phyloP scores from a whole-genome alignment of 1,140 invertebrate species.

The Babylonia areolata region DNA sequence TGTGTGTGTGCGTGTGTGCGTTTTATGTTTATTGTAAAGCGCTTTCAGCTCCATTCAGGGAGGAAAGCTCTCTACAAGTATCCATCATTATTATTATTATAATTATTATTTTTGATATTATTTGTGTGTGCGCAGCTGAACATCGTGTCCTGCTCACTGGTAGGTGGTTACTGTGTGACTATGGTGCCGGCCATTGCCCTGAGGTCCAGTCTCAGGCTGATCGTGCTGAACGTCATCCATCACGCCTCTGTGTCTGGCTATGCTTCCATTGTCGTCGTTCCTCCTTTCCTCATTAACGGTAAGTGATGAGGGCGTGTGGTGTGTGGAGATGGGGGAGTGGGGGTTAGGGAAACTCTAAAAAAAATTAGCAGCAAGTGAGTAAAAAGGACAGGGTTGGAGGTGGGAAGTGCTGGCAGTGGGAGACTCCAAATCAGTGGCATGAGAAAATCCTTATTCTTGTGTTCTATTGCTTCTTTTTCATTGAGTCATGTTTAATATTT shows the following conservation, averaged over 20 bases:
- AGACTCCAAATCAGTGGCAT: no score
- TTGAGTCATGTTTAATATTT: no score
- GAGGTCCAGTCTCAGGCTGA: slow-evolving; percentile 14
- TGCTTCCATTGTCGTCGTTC: neutral
- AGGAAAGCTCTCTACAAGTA: no score
- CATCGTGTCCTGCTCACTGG: slow-evolving; percentile 17
- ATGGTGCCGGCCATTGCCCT: slow-evolving; percentile 18
- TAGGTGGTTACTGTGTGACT: slow-evolving; percentile 19
- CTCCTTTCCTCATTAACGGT: slow-evolving; percentile 3
- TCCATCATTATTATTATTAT: no score
- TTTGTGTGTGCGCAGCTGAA: slow-evolving; percentile 25
- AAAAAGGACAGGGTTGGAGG: no score
- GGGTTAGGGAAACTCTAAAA: neutral
- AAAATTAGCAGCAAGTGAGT: neutral
- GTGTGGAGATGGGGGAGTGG: neutral
- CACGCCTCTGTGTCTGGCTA: slow-evolving; percentile 25
- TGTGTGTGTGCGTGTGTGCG: no score
- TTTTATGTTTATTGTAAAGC: no score
- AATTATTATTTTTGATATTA: no score
- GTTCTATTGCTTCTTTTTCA: no score
- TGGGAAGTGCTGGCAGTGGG: no score
- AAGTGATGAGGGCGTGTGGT: neutral
- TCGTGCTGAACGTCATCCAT: slow-evolving; percentile 10
- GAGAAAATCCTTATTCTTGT: no score
- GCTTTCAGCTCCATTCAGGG: no score